A percentile compares a stretch with the other conserved stretches of the same genome.
These are phyloP conservation scores for Calameuta pallipes DNA, from an alignment of 2,888 invertebrate genomes.

Conservation along the genomic window DNA sequence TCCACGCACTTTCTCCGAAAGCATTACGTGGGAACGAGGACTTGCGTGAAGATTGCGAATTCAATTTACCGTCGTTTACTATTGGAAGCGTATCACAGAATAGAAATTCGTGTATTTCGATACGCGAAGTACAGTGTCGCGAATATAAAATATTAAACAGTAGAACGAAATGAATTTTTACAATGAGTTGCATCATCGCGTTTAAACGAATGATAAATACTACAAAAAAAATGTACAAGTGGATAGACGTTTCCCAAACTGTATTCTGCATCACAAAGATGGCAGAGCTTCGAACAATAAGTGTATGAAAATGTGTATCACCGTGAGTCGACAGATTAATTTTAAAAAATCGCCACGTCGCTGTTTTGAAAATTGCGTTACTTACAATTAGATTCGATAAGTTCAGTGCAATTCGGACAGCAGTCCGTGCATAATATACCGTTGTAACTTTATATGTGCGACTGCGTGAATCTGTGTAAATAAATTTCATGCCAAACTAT, in stretches of 20 bases:
- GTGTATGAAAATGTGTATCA: background rate
- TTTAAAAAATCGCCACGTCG: background rate
- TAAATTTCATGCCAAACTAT: conserved; percentile 35
- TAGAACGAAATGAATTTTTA: background rate
- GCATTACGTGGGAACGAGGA: background rate
- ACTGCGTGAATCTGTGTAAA: conserved; percentile 42
- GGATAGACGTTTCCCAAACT: background rate
- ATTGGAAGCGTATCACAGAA: background rate
- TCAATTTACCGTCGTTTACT: background rate
- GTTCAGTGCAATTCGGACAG: conserved; percentile 31
- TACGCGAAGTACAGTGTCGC: background rate
- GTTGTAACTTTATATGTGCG: conserved; percentile 40
- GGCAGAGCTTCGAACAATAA: background rate
- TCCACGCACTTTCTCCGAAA: background rate
- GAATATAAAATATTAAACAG: background rate
- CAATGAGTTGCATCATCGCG: no score
- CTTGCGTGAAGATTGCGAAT: background rate
- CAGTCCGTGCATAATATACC: conserved; percentile 27
- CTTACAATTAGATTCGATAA: conserved; percentile 3
- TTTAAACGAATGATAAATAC: no score
- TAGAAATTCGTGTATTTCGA: background rate
- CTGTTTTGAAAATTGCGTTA: background rate
- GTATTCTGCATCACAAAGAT: background rate
- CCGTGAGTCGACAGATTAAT: background rate
- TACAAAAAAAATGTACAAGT: background rate